Evolutionary conservation across 2,888 invertebrate species (phyloP), one percentile per base, ranked within the genome.

Genomic region (Papilio demoleus): DNA sequence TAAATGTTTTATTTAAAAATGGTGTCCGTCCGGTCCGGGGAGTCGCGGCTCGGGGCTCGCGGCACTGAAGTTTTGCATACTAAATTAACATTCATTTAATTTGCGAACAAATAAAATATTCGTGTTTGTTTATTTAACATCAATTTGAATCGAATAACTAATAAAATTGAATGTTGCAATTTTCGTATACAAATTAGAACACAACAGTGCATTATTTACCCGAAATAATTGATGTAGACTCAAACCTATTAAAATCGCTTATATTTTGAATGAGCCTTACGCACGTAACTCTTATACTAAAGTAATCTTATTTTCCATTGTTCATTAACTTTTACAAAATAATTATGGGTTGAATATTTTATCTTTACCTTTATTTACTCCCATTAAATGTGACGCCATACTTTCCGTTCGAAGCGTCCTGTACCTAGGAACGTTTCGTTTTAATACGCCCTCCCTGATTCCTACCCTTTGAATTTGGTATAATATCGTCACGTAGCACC

Each of bases 401-500:
- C 70, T 69, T 75, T 73, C 63, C 63, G 76, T 77, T 79, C 75
- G 27, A 47, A 63, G 72, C 75, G 75, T 76, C 77, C 79, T 77
- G 77, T 81, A 82, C 80, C 81, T 14, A 76, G 71, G 77, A 75
- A 79, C 81, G 81, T 84, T 86, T 81, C 79, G 84, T 87, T 86
- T 85, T 88, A 86, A 88, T 86, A 85, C 79, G 77, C 77, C 74
- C 12, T 31, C 53, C n/a, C 74, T 76, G 80, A 79, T 83, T 88
- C 86, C 85, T 85, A 85, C 85, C 85, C 85, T 89, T 88, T 88
- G 90, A 88, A 87, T 90, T 86, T 86, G 86, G 85, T 88, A 88
- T 89, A 87, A 88, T 75, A 83, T 80, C 79, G 83, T 86, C 86
- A 88, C 85, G 87, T 81, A 81, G 80, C 74, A 66, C 69, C 69